Base-by-base conservation (phyloP, 2,797 vertebrate genomes). In the Eulemur rubriventer region DNA sequence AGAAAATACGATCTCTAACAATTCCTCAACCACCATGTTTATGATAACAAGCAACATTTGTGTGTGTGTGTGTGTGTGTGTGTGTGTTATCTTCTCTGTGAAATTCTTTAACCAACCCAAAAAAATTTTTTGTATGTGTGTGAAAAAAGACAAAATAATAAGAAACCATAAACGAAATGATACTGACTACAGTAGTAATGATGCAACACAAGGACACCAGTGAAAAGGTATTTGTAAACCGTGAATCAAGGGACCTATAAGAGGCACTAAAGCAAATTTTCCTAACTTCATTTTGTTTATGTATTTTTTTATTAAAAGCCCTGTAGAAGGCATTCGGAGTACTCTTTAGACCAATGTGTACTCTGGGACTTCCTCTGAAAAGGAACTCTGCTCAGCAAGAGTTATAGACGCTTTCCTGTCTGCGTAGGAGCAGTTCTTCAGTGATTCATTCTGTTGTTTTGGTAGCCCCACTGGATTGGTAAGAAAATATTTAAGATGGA, bases 341-440 rank as follows among this genome's bases (percentile, higher is more conserved):
- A 46, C 72, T n/a, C 38, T 48, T 46, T 24, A 57, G 26, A 86
- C 35, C 43, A 20, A 46, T 11, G 35, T 46, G 41, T 28, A 41
- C 79, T 79, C 67, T 75, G 95, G 43, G 48, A 67, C n/a, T 93
- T 94, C 63, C 63, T 75, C 87, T 48, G 55, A n/a, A 59, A 92
- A 63, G 79, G 46, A 61, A 70, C 30, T 78, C 67, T 57, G 94
- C 70, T 72, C 82, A 84, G 73, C 96, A 95, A 95, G 57, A 91
- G 96, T 95, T 67, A 78, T 52, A 93, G 50, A 70, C 17, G 17
- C 50, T 87, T 97, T 97, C 80, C 89, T 94, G 78, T 93, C 95
- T 91, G 59, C 14, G 78, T 78, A 87, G 96, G 79, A 55, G 20
- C 12, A 7, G 79, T 96, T 85, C 76, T 67, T 52, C 91, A 52